phyloP scores from a whole-genome alignment of 1,140 invertebrate genomes.

The Thaumetopoea pityocampa region DNA sequence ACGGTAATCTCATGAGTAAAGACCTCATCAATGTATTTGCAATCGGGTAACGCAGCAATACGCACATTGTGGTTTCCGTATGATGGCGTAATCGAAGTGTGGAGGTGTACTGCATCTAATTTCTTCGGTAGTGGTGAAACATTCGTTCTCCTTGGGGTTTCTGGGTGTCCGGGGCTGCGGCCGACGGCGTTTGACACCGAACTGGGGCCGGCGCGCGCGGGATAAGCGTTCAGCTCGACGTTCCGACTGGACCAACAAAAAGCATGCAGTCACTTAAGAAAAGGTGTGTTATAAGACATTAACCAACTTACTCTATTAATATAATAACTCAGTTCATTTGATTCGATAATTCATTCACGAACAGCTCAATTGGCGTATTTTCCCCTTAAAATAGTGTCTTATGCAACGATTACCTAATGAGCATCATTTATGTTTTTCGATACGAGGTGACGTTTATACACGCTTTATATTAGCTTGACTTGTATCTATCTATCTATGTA shows the following conservation, averaged over 20 bases:
- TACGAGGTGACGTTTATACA: too few species aligned
- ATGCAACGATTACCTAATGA: too few species aligned
- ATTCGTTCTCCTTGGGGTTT: conserved; percentile 58
- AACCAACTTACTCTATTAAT: too few species aligned
- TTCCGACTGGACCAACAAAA: conserved; percentile 44
- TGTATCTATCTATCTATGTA: too few species aligned
- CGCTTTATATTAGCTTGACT: too few species aligned
- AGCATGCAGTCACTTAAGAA: too few species aligned
- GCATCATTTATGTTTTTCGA: too few species aligned
- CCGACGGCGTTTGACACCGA: conserved; percentile 54
- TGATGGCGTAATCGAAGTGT: conserved; percentile 48
- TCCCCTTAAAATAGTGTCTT: too few species aligned
- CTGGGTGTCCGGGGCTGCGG: conserved; percentile 37
- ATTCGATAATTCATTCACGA: too few species aligned
- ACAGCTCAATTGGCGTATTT: too few species aligned
- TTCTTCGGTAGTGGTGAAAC: conserved; percentile 39
- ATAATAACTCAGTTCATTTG: too few species aligned
- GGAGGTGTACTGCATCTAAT: conserved; percentile 45
- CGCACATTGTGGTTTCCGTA: conserved; percentile 50
- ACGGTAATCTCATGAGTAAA: not conserved
- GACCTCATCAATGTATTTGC: not conserved
- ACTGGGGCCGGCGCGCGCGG: conserved; percentile 59
- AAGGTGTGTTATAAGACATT: too few species aligned
- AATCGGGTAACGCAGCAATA: not conserved
- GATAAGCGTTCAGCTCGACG: conserved; percentile 61